Evolutionary conservation across 2,888 invertebrate genomes (phyloP), one percentile per base, ranked within the genome.

Genomic region (Zygothrica quintamaculata): DNA sequence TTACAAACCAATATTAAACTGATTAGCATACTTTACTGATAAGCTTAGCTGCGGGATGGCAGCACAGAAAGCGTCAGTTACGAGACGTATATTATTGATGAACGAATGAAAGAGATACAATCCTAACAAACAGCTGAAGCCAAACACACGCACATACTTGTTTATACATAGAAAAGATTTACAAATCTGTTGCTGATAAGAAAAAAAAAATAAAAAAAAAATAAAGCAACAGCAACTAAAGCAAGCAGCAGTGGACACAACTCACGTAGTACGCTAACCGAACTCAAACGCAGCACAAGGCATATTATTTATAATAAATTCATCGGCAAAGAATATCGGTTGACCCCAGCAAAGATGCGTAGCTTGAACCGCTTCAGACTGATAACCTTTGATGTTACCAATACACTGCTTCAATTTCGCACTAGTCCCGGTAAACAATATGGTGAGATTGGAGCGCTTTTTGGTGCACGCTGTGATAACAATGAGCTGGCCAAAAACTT

Each of bases 331-430:
- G n/a, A 29, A 11, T 11, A 18, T 13, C 25, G 16, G 6, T 36
- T 12, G 25, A 46, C 52, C 50, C 43, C 33, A 39, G 46, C 39
- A 44, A 51, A 69, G 80, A 88, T 89, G 86, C 87, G 80, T 53
- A 88, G 89, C 67, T 75, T 91, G 36, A 87, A 85, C 44, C 88
- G 90, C 47, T 89, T 91, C 59, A 89, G 91, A 36, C 74, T 96
- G 77, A 93, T 98, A 48, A 98, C 98, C 8, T 97, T 98, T 89
- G 98, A 98, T 91, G 95, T 96, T 51, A 97, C 96, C 9, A 96
- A 96, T 76, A 98, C 98, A 0, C 90, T 98, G 37, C 90, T 98
- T 29, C 93, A 94, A 79, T 95, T 96, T 84, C 93, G 93, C 44
- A 91, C 93, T 8, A 92, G 94, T 46, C 94, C 95, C n/a, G 95